Base-by-base conservation (phyloP, 2,797 vertebrate genomes). In the Anabacerthia variegaticeps region DNA sequence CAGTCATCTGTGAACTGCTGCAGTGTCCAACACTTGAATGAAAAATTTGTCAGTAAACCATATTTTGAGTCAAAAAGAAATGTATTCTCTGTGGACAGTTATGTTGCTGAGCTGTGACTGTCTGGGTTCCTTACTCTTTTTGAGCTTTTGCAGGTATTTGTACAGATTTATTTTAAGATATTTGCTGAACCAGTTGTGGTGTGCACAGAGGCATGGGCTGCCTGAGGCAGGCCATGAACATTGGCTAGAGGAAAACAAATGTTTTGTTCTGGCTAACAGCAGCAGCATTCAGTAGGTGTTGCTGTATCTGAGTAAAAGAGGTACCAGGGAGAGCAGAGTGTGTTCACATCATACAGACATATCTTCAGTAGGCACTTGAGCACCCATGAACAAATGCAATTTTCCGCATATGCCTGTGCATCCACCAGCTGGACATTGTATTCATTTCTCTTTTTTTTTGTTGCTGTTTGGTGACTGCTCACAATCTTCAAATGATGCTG, bases 191-290 rank as follows among this genome's bases (percentile, higher is more conserved):
- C 16, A 27, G 21, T 18, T 55, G 13, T 71, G 14, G 3, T 7
- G 3, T 69, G 37, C 46, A 39, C 30, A 9, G 30, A 36, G 22
- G 8, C 26, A 20, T 36, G 32, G 43, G 23, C 52, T 84, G 43
- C 55, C 76, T 65, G 52, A 55, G 22, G 32, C 0, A 0, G 17
- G 58, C 22, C 2, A 2, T 9, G 27, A 61, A 52, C 2, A 0
- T 3, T 32, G 10, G 8, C 21, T 74, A 32, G 21, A 68, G 17
- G 24, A 46, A 80, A 87, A 37, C 5, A 43, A 21, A 24, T 51
- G 19, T 39, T 75, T 79, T 87, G 3, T 66, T 88, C 18, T 73
- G 66, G n/a, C 7, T 72, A 58, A 30, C 3, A 68, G 46, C 22
- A 86, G 26, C 58, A 85, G 30, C 16, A 83, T 84, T 68, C 6